Evolutionary conservation across 2,888 invertebrate genomes (phyloP).

Genomic region (Ctenicera cuprea): DNA sequence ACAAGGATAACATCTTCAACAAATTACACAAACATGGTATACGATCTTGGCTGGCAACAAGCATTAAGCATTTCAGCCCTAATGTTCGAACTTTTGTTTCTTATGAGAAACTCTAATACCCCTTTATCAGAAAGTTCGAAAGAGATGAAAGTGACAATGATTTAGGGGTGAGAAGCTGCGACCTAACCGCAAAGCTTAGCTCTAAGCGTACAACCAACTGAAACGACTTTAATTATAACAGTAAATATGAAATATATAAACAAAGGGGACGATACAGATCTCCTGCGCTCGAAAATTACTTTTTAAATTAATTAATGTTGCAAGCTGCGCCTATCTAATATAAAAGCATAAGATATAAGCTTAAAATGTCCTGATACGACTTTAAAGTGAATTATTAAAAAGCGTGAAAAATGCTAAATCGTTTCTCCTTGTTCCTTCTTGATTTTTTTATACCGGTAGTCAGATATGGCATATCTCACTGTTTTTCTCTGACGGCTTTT

Average conservation of each 20-base stretch:
- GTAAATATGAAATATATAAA: constrained; percentile 5
- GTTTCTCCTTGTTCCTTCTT: constrained; percentile 2
- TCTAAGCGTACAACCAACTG: constrained; percentile 4
- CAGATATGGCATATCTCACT: neutral
- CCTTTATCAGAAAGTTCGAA: constrained; percentile 46
- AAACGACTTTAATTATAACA: constrained; percentile 30
- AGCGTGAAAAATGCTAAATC: constrained; percentile 15
- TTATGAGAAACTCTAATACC: constrained; percentile 47
- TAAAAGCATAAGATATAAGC: neutral
- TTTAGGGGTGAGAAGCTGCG: constrained; percentile 35
- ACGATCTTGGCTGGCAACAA: constrained; percentile 36
- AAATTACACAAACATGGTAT: constrained; percentile 39
- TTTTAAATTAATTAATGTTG: constrained; percentile 4
- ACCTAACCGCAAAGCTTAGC: constrained; percentile 14
- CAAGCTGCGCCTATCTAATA: neutral
- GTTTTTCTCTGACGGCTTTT: neutral
- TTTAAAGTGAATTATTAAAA: constrained; percentile 7
- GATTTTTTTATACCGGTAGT: neutral
- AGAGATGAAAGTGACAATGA: constrained; percentile 46
- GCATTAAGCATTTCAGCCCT: constrained; percentile 38
- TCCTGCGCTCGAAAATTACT: neutral
- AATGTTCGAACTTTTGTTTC: constrained; percentile 43
- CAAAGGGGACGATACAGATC: neutral
- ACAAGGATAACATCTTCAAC: constrained; percentile 9
- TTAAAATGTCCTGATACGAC: neutral